phyloP scores from a whole-genome alignment of 2,888 invertebrate species.

The Drepanosiphum platanoidis region DNA sequence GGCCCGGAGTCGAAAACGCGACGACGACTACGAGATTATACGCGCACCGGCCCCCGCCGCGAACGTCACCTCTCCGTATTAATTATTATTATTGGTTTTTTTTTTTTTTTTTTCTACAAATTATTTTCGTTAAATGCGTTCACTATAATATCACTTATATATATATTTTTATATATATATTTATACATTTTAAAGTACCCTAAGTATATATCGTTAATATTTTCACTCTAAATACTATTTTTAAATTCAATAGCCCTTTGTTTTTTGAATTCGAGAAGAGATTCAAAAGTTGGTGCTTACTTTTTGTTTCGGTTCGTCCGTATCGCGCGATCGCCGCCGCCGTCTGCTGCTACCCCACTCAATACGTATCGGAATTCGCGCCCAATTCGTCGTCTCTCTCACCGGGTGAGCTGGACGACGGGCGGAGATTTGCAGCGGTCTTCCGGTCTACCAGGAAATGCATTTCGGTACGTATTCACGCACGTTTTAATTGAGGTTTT shows the following conservation, averaged over 20 bases:
- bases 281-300: not conserved
- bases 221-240: not conserved
- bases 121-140: not conserved
- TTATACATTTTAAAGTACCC: not conserved
- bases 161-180: not conserved
- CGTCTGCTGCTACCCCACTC: not conserved
- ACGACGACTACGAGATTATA: conserved; percentile 9
- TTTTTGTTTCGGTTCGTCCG: not conserved
- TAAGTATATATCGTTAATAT: conserved; percentile 5
- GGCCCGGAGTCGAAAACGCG: conserved; percentile 53
- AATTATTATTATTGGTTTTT: not conserved
- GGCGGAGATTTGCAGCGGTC: conserved; percentile 6
- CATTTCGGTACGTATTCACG: conserved; percentile 49
- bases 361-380: not conserved
- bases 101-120: not conserved
- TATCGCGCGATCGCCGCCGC: not conserved
- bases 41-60: conserved; percentile 25
- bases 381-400: not conserved
- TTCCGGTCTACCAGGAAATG: conserved; percentile 54
- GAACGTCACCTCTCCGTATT: not conserved
- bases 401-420: not conserved
- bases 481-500: not conserved
- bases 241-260: not conserved
- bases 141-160: not conserved
- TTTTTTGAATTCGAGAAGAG: not conserved